phyloP scores from a whole-genome alignment of 2,797 vertebrate genomes.

The Acrossocheilus wenchowensis region DNA sequence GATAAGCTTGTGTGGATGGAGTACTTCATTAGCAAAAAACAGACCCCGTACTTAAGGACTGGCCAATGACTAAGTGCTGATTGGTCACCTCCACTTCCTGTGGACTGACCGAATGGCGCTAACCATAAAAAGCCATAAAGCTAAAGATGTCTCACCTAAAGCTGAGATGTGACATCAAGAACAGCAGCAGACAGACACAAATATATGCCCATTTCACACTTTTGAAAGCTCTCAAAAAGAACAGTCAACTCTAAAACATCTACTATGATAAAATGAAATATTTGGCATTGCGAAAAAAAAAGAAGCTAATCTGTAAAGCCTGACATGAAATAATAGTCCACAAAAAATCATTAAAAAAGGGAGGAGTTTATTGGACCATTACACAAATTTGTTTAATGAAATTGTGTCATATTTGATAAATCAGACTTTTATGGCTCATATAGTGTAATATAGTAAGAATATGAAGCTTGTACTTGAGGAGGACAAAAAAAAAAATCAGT shows the following conservation, averaged over 20 bases:
- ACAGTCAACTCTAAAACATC: neutral
- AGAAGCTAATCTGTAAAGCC: neutral
- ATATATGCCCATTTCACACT: neutral
- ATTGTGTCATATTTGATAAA: neutral
- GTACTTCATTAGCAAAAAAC: slow-evolving; percentile 30
- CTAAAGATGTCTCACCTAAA: neutral
- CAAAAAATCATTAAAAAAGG: neutral
- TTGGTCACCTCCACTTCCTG: neutral
- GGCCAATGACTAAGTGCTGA: neutral
- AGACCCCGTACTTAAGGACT: slow-evolving; percentile 36
- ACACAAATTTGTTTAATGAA: neutral
- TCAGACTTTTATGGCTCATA: neutral
- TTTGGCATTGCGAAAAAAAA: too few relatives aligned
- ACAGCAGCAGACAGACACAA: neutral
- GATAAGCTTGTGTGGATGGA: slow-evolving; percentile 75
- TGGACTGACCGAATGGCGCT: neutral
- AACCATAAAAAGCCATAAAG: too few relatives aligned
- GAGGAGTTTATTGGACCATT: neutral
- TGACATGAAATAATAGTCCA: neutral
- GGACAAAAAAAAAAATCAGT: neutral
- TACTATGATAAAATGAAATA: neutral
- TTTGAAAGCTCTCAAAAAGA: neutral
- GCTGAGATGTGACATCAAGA: neutral
- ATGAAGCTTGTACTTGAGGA: neutral
- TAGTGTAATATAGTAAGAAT: neutral